phyloP scores from a whole-genome alignment of 2,888 invertebrate genomes.

The Andrena bicolor region DNA sequence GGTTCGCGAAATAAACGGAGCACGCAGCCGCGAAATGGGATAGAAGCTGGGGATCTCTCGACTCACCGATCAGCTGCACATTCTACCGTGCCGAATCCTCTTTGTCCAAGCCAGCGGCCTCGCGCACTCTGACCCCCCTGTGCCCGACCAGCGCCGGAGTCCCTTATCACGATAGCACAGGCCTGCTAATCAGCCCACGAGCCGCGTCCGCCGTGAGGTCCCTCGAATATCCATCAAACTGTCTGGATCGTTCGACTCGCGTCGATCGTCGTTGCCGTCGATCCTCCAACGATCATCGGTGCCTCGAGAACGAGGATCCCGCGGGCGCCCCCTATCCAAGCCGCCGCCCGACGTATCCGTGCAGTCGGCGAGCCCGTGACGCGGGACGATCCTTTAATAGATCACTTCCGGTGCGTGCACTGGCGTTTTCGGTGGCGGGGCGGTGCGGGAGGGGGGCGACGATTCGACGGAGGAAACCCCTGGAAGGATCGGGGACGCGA shows the following conservation, averaged over 20 bases:
- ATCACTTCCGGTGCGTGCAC: slow-evolving; percentile 17
- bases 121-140: slow-evolving; percentile 13
- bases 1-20: not conserved
- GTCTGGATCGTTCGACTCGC: slow-evolving; percentile 6
- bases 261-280: slow-evolving; percentile 26
- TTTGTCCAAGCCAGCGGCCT: slow-evolving; percentile 57
- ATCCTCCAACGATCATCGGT: slow-evolving; percentile 42
- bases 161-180: slow-evolving; percentile 42
- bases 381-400: no score
- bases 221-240: slow-evolving; percentile 56
- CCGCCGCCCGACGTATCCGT: not conserved
- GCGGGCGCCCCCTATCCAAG: not conserved
- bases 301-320: not conserved
- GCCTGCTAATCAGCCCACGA: slow-evolving; percentile 46
- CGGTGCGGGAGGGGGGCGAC: not conserved
- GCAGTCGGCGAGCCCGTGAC: not conserved
- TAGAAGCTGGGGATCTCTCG: not conserved
- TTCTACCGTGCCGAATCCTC: slow-evolving; percentile 75
- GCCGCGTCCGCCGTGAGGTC: slow-evolving; percentile 48
- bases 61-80: slow-evolving; percentile 81
- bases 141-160: slow-evolving; percentile 2
- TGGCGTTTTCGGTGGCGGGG: not conserved
- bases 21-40: not conserved
- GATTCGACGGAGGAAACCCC: slow-evolving; percentile 51
- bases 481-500: slow-evolving; percentile 60